Evolutionary conservation across 2,113 vertebrate species (phyloP).

Genomic region (Thalassoma bifasciatum): DNA sequence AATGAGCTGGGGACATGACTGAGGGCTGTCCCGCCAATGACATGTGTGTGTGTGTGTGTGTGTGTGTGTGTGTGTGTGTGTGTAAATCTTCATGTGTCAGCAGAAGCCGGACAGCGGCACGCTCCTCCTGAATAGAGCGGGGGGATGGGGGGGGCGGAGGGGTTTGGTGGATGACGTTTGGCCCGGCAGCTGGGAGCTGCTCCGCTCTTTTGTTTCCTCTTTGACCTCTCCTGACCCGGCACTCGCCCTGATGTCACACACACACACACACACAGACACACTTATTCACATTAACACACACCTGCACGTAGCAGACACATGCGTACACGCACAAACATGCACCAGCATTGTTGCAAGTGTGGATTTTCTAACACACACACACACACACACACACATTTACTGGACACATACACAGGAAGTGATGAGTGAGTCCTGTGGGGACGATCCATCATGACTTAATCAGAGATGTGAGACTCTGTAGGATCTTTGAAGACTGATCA

Average conservation of each 20-base stretch:
- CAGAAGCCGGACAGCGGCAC: slow-evolving; percentile 64
- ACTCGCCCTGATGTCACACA: slow-evolving; percentile 71
- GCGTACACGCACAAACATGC: not conserved
- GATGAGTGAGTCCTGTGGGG: slow-evolving; percentile 48
- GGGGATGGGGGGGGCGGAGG: slow-evolving; percentile 20
- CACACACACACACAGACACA: slow-evolving; percentile 34
- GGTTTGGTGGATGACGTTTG: slow-evolving; percentile 62
- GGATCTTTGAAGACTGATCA: not conserved
- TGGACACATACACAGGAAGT: slow-evolving; percentile 8
- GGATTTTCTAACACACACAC: slow-evolving; percentile 7
- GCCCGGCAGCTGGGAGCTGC: slow-evolving; percentile 81
- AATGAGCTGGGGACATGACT: slow-evolving; percentile 45
- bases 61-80: slow-evolving; percentile 43
- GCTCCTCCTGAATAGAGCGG: slow-evolving; percentile 55
- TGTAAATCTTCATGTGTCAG: slow-evolving; percentile 58
- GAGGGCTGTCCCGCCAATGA: slow-evolving; percentile 17
- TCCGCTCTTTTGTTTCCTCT: slow-evolving; percentile 61
- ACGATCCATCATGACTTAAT: slow-evolving; percentile 75
- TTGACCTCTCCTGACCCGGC: slow-evolving; percentile 70
- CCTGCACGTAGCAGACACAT: slow-evolving; percentile 51
- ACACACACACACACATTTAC: no score
- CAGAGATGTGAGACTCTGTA: slow-evolving; percentile 35
- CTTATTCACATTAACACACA: slow-evolving; percentile 28
- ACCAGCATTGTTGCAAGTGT: no score
- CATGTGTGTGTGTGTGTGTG: slow-evolving; percentile 10